A percentile compares a stretch with the other conserved stretches of the same genome.
Evolutionary conservation across 2,888 invertebrate genomes (phyloP).

Genomic region (Slavum lentiscoides): DNA sequence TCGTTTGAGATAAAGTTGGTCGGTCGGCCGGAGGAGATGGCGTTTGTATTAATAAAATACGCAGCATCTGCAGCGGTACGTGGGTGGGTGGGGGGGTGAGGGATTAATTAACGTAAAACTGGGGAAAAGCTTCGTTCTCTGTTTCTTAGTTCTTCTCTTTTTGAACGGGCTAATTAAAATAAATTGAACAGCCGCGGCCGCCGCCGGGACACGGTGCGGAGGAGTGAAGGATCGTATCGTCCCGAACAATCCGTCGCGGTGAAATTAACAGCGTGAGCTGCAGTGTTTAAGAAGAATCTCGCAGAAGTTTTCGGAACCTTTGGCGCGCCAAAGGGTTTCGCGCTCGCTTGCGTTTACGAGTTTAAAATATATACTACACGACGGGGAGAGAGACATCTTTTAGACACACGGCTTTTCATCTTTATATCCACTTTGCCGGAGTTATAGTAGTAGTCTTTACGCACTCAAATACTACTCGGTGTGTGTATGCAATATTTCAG

Average conservation of each 20-base stretch:
- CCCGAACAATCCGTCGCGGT: constrained; percentile 30
- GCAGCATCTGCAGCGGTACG: too few species aligned
- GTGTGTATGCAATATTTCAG: neutral
- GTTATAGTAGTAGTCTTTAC: neutral
- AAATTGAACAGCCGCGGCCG: constrained; percentile 25
- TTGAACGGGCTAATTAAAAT: constrained; percentile 50
- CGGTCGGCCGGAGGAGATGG: neutral
- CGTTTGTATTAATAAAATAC: neutral
- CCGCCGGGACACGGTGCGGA: too few species aligned
- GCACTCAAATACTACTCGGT: neutral
- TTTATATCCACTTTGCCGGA: constrained; percentile 34
- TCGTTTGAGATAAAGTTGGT: constrained; percentile 38
- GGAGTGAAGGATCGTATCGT: neutral
- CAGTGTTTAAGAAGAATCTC: constrained; percentile 15
- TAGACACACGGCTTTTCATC: constrained; percentile 39
- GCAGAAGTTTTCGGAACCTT: constrained; percentile 33
- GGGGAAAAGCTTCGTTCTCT: constrained; percentile 18
- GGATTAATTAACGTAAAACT: constrained; percentile 51
- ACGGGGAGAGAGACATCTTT: neutral
- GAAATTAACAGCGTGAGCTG: neutral
- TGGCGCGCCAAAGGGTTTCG: constrained; percentile 12
- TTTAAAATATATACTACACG: too few species aligned
- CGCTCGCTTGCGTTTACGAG: neutral
- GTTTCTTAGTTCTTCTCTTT: constrained; percentile 45
- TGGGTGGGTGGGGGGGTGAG: too few species aligned